Percentiles rank a stretch among this genome's conserved stretches.
Conservation (phyloP, 2,888 invertebrate genomes). For the Drosophila maculinotata region DNA sequence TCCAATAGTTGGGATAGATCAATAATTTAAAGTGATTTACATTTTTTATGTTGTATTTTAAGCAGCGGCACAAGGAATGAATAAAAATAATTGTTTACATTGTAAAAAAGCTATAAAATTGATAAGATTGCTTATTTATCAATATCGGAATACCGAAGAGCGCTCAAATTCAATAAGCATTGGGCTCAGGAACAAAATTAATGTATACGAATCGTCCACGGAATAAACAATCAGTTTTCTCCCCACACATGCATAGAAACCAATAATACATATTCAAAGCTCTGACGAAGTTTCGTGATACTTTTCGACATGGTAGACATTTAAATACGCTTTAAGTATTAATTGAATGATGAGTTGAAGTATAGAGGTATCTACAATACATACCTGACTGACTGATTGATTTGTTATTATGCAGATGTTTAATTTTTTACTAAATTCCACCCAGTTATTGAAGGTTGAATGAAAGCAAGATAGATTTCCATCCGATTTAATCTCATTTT, state of each 20-base stretch:
- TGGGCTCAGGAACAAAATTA: conserved; percentile 6
- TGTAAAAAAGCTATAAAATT: neutral
- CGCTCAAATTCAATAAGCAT: neutral
- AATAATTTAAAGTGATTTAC: neutral
- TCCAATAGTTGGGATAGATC: conserved; percentile 12
- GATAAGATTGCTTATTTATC: conserved; percentile 6
- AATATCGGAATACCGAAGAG: neutral
- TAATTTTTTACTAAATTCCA: no score
- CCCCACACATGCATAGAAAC: neutral
- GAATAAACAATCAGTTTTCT: conserved; percentile 37
- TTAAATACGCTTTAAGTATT: conserved; percentile 19
- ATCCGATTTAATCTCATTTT: no score
- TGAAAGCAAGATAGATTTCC: no score
- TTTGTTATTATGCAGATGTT: no score
- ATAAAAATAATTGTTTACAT: conserved; percentile 28
- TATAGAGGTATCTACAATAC: neutral
- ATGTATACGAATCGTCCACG: conserved; percentile 11
- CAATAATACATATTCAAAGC: neutral
- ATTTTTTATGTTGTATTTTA: conserved; percentile 23
- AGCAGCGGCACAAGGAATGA: conserved; percentile 31
- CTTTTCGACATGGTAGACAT: neutral
- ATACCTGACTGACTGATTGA: no score
- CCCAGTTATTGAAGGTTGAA: no score
- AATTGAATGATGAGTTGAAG: no score
- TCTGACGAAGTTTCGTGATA: neutral